These are phyloP conservation scores for Smutsia gigantea DNA, from an alignment of 2,797 vertebrate species.

Conservation along the genomic window DNA sequence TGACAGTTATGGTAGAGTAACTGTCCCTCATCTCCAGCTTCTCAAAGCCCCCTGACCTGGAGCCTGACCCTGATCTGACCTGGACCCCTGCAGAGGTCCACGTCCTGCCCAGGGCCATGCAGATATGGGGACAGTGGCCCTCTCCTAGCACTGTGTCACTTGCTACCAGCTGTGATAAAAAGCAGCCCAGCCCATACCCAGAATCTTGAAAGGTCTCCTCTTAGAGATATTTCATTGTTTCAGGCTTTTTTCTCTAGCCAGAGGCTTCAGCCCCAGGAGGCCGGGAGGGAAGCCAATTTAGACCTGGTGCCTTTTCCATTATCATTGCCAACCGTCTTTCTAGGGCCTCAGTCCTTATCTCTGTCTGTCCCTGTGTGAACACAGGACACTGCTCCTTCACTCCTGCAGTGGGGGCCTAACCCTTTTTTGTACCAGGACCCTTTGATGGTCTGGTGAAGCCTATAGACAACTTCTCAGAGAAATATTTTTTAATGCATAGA, in stretches of 20 bases:
- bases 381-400: background rate
- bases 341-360: background rate
- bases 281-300: background rate
- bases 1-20: rapidly evolving
- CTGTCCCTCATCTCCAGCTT: background rate
- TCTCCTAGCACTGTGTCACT: background rate
- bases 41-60: background rate
- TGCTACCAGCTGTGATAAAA: too few relatives aligned
- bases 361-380: rapidly evolving
- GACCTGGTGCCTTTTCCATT: background rate
- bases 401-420: too few relatives aligned
- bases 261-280: background rate
- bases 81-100: background rate
- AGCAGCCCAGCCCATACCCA: background rate
- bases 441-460: background rate
- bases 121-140: background rate
- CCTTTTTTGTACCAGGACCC: background rate
- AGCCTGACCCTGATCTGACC: background rate
- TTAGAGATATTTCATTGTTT: background rate
- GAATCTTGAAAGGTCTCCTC: background rate
- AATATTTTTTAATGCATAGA: background rate
- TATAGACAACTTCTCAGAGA: background rate
- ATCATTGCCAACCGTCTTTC: background rate
- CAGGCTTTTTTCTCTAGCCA: background rate
- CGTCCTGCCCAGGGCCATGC: background rate